phyloP scores from a whole-genome alignment of 2,888 invertebrate species.

The Catonia carolina region DNA sequence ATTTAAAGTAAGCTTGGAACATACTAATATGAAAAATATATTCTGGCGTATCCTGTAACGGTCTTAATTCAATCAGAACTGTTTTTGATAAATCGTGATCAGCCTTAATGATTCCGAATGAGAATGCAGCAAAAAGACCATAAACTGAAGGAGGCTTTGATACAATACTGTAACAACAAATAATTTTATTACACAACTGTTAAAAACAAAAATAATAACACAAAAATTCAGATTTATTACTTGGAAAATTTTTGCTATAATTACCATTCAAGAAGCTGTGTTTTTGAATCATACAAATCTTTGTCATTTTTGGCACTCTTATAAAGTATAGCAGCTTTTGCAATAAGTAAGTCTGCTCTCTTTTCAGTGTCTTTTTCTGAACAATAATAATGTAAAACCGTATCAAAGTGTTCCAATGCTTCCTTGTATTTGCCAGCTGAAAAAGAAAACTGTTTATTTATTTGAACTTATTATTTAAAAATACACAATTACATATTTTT shows the following conservation, averaged over 20 bases:
- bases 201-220: neutral
- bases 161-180: constrained; percentile 40
- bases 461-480: too few species aligned
- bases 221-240: too few species aligned
- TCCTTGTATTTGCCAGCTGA: too few species aligned
- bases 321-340: neutral
- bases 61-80: constrained; percentile 63
- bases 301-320: constrained; percentile 5
- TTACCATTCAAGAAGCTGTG: neutral
- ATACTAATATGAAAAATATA: constrained; percentile 59
- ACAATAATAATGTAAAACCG: too few species aligned
- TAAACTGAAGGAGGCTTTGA: constrained; percentile 57
- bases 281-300: neutral
- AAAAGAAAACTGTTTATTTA: too few species aligned
- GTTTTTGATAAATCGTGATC: constrained; percentile 65
- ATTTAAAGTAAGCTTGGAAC: constrained; percentile 56
- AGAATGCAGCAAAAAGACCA: constrained; percentile 71
- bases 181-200: constrained; percentile 6
- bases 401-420: neutral
- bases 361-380: too few species aligned
- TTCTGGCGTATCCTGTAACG: constrained; percentile 51
- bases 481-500: too few species aligned
- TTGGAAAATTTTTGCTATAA: neutral
- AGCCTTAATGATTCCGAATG: constrained; percentile 67
- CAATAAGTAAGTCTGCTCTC: constrained; percentile 3